phyloP scores from a whole-genome alignment of 2,113 vertebrate genomes.

The Mirounga angustirostris region DNA sequence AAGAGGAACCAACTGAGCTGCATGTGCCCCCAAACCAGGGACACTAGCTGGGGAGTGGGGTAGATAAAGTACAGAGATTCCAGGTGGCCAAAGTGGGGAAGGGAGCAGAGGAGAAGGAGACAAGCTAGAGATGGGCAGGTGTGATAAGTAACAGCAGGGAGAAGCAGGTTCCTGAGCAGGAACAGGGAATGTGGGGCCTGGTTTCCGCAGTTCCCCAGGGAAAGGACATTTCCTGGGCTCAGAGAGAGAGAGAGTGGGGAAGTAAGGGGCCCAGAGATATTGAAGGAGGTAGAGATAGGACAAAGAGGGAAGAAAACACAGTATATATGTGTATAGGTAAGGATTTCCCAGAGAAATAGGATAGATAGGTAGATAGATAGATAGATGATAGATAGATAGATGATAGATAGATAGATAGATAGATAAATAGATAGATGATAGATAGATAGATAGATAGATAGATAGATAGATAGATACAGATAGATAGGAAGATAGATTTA shows the following conservation, averaged over 20 bases:
- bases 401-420: too few relatives aligned
- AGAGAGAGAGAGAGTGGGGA: background rate
- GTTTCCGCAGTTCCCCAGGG: background rate
- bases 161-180: background rate
- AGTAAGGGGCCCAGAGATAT: background rate
- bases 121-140: background rate
- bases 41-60: background rate
- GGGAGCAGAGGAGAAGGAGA: background rate
- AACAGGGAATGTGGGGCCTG: too few relatives aligned
- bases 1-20: background rate
- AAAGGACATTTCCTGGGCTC: background rate
- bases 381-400: too few relatives aligned
- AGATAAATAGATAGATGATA: too few relatives aligned
- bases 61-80: background rate
- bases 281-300: background rate
- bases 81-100: background rate
- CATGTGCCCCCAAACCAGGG: background rate
- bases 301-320: background rate
- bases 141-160: background rate
- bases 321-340: background rate
- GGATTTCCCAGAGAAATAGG: background rate
- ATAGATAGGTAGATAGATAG: too few relatives aligned
- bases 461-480: background rate
- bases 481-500: background rate
- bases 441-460: too few relatives aligned